phyloP scores from a whole-genome alignment of 1,140 invertebrate species.

The Thalassaphorura encarpata region DNA sequence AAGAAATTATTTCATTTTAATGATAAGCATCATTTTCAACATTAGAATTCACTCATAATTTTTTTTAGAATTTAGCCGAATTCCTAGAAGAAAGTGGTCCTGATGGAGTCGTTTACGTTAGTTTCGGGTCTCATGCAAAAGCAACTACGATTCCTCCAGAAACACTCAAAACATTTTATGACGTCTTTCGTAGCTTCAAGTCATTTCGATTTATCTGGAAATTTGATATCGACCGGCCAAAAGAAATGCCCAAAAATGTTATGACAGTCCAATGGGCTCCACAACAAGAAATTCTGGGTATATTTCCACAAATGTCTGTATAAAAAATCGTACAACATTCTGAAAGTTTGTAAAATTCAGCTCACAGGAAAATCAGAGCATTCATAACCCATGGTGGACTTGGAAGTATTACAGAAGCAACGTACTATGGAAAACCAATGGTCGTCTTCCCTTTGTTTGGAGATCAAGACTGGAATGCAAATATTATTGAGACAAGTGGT shows the following conservation, averaged over 20 bases:
- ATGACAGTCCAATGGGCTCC: constrained; percentile 62
- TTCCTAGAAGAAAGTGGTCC: too few species aligned
- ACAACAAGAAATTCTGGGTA: constrained; percentile 70
- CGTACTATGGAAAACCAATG: constrained; percentile 38
- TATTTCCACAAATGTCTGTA: too few species aligned
- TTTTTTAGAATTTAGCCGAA: too few species aligned
- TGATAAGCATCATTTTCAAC: too few species aligned
- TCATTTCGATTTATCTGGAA: constrained; percentile 57
- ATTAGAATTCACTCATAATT: too few species aligned
- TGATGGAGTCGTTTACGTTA: constrained; percentile 48
- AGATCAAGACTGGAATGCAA: constrained; percentile 38
- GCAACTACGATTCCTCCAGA: constrained; percentile 38
- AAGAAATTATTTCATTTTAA: too few species aligned
- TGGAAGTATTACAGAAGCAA: constrained; percentile 38
- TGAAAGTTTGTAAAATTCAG: too few species aligned
- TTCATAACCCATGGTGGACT: constrained; percentile 43
- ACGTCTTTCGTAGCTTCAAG: constrained; percentile 47
- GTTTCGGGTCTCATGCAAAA: constrained; percentile 43
- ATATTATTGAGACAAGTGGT: constrained; percentile 19
- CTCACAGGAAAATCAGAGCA: constrained; percentile 18
- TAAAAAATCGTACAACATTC: too few species aligned
- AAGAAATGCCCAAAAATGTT: constrained; percentile 58
- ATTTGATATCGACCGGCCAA: constrained; percentile 50
- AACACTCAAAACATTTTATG: constrained; percentile 40
- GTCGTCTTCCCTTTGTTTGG: constrained; percentile 37